phyloP scores from a whole-genome alignment of 2,888 invertebrate genomes.

The Flabesymbios commensalis region DNA sequence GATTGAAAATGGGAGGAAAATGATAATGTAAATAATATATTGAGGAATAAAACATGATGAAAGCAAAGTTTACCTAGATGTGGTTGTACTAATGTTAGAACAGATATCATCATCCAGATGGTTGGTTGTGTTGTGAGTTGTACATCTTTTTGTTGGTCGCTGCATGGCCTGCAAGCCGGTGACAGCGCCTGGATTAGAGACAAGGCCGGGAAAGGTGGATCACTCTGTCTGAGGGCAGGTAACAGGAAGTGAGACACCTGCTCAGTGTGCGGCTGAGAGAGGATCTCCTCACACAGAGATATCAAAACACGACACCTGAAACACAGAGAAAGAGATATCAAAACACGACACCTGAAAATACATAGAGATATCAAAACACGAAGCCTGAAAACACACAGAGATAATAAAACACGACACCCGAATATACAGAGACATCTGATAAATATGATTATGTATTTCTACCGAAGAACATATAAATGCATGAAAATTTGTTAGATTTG shows the following conservation, averaged over 20 bases:
- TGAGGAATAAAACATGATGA: no score
- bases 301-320: slow-evolving; percentile 30
- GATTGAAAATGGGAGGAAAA: no score
- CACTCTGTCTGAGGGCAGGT: slow-evolving; percentile 55
- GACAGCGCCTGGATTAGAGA: slow-evolving; percentile 51
- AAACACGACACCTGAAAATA: no score
- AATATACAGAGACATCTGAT: no score
- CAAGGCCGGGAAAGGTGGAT: slow-evolving; percentile 54
- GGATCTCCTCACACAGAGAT: slow-evolving; percentile 43
- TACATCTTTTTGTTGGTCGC: slow-evolving; percentile 54
- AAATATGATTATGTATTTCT: no score
- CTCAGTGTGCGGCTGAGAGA: slow-evolving; percentile 36
- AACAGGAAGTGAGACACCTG: slow-evolving; percentile 57
- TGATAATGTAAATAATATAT: no score
- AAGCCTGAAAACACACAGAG: no score
- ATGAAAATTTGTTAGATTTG: no score
- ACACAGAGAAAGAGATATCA: neutral
- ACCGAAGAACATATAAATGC: no score
- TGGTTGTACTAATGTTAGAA: slow-evolving; percentile 70
- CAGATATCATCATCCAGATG: slow-evolving; percentile 51
- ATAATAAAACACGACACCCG: no score
- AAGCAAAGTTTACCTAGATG: slow-evolving; percentile 68
- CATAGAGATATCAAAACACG: no score
- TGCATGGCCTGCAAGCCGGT: neutral
- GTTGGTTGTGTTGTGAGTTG: slow-evolving; percentile 74